A percentile compares a stretch with the other conserved stretches of the same genome.
Conservation (phyloP, 2,113 vertebrate genomes). For the Haemorhous mexicanus region DNA sequence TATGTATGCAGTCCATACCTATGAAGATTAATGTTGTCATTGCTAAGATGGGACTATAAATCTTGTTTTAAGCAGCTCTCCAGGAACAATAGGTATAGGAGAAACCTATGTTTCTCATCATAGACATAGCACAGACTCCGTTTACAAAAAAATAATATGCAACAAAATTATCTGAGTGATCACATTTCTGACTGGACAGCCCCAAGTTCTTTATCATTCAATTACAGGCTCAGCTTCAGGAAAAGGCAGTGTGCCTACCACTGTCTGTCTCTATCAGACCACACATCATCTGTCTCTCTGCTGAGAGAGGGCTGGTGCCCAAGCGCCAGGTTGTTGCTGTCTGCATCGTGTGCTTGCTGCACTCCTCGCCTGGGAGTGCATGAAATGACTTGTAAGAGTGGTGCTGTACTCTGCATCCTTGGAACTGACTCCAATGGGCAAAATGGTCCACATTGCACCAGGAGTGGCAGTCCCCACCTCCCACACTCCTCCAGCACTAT, state of each 20-base stretch:
- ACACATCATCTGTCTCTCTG: not conserved
- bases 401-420: not conserved
- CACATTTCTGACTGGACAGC: not conserved
- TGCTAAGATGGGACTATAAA: not conserved
- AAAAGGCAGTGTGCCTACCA: not conserved
- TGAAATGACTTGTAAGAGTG: not conserved
- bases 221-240: not conserved
- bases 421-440: not conserved
- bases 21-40: not conserved
- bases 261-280: not conserved
- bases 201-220: not conserved
- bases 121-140: not conserved
- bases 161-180: not conserved
- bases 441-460: not conserved
- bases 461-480: not conserved
- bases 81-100: not conserved
- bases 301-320: not conserved
- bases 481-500: not conserved
- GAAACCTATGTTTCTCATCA: not conserved
- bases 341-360: fast-evolving
- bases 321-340: not conserved
- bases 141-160: not conserved
- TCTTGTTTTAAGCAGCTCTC: not conserved
- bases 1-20: not conserved
- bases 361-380: not conserved